These are phyloP conservation scores for Gastrophryne carolinensis DNA, from an alignment of 2,797 vertebrate genomes.

Conservation along the genomic window DNA sequence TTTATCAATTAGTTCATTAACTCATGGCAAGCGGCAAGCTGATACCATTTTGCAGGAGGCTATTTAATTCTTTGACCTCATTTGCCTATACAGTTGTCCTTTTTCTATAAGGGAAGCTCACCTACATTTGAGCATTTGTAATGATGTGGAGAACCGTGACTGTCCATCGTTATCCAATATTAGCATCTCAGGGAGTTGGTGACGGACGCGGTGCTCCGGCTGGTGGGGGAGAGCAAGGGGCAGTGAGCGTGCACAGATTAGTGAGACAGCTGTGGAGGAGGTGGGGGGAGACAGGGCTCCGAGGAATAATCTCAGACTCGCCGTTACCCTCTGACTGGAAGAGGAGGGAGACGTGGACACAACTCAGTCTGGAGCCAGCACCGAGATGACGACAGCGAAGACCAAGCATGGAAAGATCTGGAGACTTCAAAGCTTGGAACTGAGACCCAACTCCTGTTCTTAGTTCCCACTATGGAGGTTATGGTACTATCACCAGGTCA, in stretches of 20 bases:
- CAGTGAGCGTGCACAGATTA: constrained; percentile 33
- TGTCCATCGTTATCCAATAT: no score
- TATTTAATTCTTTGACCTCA: no score
- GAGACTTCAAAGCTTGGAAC: no score
- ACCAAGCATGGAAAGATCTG: not conserved
- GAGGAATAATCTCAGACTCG: constrained; percentile 21
- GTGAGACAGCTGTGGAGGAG: constrained; percentile 42
- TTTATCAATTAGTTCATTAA: no score
- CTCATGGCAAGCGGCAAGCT: no score
- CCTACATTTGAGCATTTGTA: no score
- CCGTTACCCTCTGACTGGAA: not conserved
- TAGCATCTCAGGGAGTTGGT: no score
- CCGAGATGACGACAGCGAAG: not conserved
- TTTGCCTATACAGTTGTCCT: no score
- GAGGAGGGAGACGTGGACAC: not conserved
- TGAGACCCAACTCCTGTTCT: no score
- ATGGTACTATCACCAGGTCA: not conserved
- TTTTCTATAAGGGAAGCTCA: no score
- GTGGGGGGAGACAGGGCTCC: not conserved
- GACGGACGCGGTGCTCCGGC: not conserved
- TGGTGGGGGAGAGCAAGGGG: constrained; percentile 22
- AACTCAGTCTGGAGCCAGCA: not conserved
- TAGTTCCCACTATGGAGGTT: not conserved
- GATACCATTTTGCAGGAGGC: no score
- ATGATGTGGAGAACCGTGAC: no score